A percentile compares a stretch with the other conserved stretches of the same genome.
These are phyloP conservation scores for Scartelaos histophorus DNA, from an alignment of 2,113 vertebrate species.

Conservation along the genomic window DNA sequence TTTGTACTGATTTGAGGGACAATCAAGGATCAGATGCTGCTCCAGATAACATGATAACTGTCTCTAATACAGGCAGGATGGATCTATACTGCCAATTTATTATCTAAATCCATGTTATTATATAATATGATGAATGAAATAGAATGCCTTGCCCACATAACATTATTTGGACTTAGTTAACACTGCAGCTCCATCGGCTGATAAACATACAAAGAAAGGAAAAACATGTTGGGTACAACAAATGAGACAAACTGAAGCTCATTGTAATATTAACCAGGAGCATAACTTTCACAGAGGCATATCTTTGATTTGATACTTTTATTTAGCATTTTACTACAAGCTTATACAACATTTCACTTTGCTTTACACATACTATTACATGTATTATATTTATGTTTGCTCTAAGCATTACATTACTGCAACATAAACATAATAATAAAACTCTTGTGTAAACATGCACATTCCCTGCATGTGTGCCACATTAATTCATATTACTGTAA, in stretches of 20 bases:
- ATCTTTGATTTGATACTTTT: neutral
- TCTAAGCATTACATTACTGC: neutral
- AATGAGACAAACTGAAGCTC: neutral
- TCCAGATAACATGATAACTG: constrained; percentile 2
- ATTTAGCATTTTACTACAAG: neutral
- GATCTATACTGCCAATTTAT: constrained; percentile 88
- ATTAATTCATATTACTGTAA: constrained; percentile 36
- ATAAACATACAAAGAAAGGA: neutral
- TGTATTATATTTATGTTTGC: neutral
- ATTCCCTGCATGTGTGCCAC: neutral
- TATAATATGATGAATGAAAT: constrained; percentile 87
- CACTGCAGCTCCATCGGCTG: constrained; percentile 76
- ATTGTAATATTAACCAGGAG: neutral
- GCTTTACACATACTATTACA: neutral
- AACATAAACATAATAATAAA: neutral
- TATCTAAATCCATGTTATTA: constrained; percentile 80
- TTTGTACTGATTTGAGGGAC: neutral
- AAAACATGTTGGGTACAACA: neutral
- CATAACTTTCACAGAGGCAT: neutral
- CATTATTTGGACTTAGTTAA: constrained; percentile 77
- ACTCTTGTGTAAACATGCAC: neutral
- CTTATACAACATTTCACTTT: too few relatives aligned
- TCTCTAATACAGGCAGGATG: constrained; percentile 78
- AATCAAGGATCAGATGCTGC: neutral
- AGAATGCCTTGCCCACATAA: constrained; percentile 85